Evolutionary conservation across 2,888 invertebrate genomes (phyloP).

Genomic region (Rapana venosa): DNA sequence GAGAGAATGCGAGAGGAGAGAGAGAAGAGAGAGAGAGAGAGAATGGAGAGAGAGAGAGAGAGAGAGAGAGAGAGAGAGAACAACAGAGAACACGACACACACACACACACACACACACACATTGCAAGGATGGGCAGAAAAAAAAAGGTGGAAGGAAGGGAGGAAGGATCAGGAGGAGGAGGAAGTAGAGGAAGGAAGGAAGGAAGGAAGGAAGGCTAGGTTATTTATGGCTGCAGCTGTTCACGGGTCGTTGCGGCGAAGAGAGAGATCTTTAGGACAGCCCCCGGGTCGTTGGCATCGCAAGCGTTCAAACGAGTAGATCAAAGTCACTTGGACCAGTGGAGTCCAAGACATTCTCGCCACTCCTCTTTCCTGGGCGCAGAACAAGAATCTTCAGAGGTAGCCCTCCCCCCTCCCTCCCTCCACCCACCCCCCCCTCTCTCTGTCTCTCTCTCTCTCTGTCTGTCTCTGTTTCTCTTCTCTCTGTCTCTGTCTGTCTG

Average conservation of each 20-base stretch:
- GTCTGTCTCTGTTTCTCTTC: neutral
- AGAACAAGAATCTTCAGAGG: neutral
- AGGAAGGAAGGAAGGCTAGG: neutral
- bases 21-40: neutral
- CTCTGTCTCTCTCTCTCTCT: neutral
- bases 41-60: neutral
- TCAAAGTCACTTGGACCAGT: neutral
- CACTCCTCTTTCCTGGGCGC: neutral
- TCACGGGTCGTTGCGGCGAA: neutral
- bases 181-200: neutral
- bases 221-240: slow-evolving; percentile 14
- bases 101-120: neutral
- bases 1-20: neutral
- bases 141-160: too few relatives aligned
- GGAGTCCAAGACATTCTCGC: too few relatives aligned
- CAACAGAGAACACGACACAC: neutral
- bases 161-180: neutral
- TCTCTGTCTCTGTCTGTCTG: too few relatives aligned
- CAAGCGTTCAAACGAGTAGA: neutral
- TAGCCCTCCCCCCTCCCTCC: neutral
- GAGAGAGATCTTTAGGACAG: neutral
- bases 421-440: neutral
- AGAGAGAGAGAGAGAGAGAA: neutral
- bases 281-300: neutral
- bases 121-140: neutral